Percentiles rank a stretch among this genome's conserved stretches.
These are phyloP conservation scores for Henricia sp. DNA, from an alignment of 53 echinoderm and acorn worm species.

Conservation along the genomic window DNA sequence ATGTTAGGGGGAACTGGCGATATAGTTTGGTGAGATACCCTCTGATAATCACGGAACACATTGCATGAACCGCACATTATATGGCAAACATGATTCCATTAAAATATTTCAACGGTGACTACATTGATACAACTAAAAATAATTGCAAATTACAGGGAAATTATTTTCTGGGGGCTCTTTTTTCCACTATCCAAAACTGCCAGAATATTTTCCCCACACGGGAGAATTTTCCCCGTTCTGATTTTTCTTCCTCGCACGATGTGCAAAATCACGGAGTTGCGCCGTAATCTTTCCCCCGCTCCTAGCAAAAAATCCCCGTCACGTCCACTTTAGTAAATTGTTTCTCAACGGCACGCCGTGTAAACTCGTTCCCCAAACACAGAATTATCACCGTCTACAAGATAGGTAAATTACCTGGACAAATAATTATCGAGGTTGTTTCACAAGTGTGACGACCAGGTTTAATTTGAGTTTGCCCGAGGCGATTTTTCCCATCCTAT, in stretches of 20 bases:
- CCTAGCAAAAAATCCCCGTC: slow-evolving; percentile 44
- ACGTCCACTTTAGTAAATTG: slow-evolving; percentile 41
- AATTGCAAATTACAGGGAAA: no score
- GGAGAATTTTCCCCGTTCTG: neutral
- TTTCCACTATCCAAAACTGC: no score
- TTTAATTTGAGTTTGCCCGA: slow-evolving; percentile 19
- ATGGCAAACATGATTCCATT: no score
- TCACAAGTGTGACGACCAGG: slow-evolving; percentile 29
- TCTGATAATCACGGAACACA: no score
- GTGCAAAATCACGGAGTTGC: neutral
- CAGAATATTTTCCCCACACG: neutral
- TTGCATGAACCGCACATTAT: no score
- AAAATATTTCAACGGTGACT: no score
- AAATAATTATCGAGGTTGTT: slow-evolving; percentile 59
- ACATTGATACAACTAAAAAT: no score
- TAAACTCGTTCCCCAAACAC: slow-evolving; percentile 5
- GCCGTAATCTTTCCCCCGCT: slow-evolving; percentile 28
- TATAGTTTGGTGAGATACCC: no score
- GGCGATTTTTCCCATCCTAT: neutral
- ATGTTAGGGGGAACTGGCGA: no score
- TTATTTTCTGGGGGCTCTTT: no score
- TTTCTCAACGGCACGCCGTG: slow-evolving; percentile 18
- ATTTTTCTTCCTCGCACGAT: neutral
- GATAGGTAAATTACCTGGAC: slow-evolving; percentile 44
- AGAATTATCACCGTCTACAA: slow-evolving; percentile 2